Evolutionary conservation across 2,113 vertebrate species (phyloP), one percentile per base, ranked within the genome.

Genomic region (Trachemys scripta): DNA sequence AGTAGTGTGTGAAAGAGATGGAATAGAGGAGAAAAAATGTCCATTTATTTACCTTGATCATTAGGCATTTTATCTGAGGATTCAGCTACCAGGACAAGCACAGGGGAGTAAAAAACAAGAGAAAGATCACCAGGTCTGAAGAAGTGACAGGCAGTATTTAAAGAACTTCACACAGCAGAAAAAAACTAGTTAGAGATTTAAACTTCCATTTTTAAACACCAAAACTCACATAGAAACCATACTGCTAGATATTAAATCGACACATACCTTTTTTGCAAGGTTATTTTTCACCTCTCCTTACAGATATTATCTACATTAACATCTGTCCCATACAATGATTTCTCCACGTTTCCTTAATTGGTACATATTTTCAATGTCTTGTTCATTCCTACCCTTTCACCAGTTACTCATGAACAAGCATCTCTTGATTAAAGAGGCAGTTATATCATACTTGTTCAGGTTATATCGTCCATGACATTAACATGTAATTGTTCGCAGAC

Each of bases 61-160:
- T 99, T 99, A 99, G 99, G 99, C 99, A 99, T 99, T 99, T 99
- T 99, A 99, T 99, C 99, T 99, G 99, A 99, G 98, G 99, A 99
- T 98, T 99, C 99, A 98, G 99, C 99, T 99, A 99, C 99, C 97
- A 98, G 98, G 98, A 97, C 98, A 98, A 98, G 98, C 98, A 98
- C 96, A 98, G 91, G 98, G 98, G 98, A 98, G 97, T 97, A 98
- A 99, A 98, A 98, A 98, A 99, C 98, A 99, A 99, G 97, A 99
- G 98, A 99, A 97, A 98, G 97, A 92, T 98, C 98, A 98, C 96
- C 97, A 99, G 97, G 98, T 97, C 98, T 98, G 99, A 99, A 98
- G 97, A 80, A 86, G 88, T 5, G 96, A 98, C 86, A 96, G 91
- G 88, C n/a, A 96, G 93, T 96, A 92, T 87, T 95, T 4, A 25